Evolutionary conservation across 2,888 invertebrate genomes (phyloP).

Genomic region (Labia minor): DNA sequence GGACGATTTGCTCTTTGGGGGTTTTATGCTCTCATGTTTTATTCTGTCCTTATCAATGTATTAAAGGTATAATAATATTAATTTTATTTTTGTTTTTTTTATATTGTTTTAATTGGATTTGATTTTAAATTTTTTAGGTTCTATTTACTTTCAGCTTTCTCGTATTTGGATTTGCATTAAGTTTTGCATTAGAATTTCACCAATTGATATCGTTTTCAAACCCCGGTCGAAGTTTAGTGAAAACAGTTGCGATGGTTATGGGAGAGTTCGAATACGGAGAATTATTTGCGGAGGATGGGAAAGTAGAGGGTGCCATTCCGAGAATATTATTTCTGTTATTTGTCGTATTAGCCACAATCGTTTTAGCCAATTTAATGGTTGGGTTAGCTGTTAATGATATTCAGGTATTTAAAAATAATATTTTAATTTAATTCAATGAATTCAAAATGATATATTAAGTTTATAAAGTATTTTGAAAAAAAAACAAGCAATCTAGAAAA

Average conservation of each 20-base stretch:
- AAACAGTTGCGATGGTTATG: conserved; percentile 48
- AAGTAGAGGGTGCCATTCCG: conserved; percentile 23
- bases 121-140: not conserved
- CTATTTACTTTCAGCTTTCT: conserved; percentile 32
- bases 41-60: conserved; percentile 43
- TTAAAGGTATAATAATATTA: conserved; percentile 36
- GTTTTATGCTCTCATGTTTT: conserved; percentile 46
- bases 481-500: too few relatives aligned
- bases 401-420: conserved; percentile 24
- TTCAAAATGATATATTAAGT: not conserved
- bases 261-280: conserved; percentile 44
- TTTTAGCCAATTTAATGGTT: conserved; percentile 46
- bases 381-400: conserved; percentile 47
- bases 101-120: too few relatives aligned
- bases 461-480: too few relatives aligned
- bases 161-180: conserved; percentile 46
- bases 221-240: conserved; percentile 35
- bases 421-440: not conserved
- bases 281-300: conserved; percentile 32
- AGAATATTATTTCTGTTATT: conserved; percentile 41
- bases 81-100: conserved; percentile 13
- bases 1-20: conserved; percentile 45
- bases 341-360: conserved; percentile 42
- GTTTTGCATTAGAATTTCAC: conserved; percentile 44
- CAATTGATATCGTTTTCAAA: conserved; percentile 36